Conservation (phyloP, 1,140 invertebrate genomes). For the Lordiphosa mommai region DNA sequence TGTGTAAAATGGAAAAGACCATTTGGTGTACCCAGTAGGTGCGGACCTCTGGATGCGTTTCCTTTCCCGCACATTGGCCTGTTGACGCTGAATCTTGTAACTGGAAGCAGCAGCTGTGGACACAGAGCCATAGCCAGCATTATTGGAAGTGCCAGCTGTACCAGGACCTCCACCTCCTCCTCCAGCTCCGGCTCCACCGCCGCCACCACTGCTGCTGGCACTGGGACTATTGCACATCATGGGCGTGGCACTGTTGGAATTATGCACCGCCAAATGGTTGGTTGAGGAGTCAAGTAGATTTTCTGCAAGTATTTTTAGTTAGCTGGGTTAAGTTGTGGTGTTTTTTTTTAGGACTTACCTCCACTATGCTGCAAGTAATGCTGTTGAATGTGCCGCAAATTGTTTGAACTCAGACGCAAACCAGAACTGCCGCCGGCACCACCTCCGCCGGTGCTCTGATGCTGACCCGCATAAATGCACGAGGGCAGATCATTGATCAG, state of each 20-base stretch:
- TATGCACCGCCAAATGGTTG: slow-evolving; percentile 40
- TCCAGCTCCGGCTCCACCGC: slow-evolving; percentile 17
- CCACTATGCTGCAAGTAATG: slow-evolving; percentile 75
- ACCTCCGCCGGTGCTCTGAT: slow-evolving; percentile 33
- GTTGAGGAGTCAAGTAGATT: slow-evolving; percentile 70
- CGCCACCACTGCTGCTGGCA: slow-evolving; percentile 57
- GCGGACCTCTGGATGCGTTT: slow-evolving; percentile 97
- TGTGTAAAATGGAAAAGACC: slow-evolving; percentile 74
- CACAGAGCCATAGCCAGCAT: slow-evolving; percentile 36
- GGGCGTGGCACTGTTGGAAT: slow-evolving; percentile 42
- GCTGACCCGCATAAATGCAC: slow-evolving; percentile 75
- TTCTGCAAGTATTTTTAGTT: slow-evolving; percentile 27
- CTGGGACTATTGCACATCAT: slow-evolving; percentile 73
- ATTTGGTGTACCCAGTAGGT: slow-evolving; percentile 85
- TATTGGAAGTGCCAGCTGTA: slow-evolving; percentile 15
- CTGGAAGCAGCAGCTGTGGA: slow-evolving; percentile 84
- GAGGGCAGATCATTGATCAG: slow-evolving; percentile 77
- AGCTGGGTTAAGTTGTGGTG: not conserved
- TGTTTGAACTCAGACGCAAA: slow-evolving; percentile 60
- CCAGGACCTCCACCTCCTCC: slow-evolving; percentile 16
- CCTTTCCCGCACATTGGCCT: slow-evolving; percentile 95
- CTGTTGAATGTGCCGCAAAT: slow-evolving; percentile 76
- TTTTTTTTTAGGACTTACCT: slow-evolving; percentile 13
- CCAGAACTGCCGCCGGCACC: slow-evolving; percentile 29
- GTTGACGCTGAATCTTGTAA: slow-evolving; percentile 92